phyloP scores from a whole-genome alignment of 2,797 vertebrate species.

The Syngnathus acus region DNA sequence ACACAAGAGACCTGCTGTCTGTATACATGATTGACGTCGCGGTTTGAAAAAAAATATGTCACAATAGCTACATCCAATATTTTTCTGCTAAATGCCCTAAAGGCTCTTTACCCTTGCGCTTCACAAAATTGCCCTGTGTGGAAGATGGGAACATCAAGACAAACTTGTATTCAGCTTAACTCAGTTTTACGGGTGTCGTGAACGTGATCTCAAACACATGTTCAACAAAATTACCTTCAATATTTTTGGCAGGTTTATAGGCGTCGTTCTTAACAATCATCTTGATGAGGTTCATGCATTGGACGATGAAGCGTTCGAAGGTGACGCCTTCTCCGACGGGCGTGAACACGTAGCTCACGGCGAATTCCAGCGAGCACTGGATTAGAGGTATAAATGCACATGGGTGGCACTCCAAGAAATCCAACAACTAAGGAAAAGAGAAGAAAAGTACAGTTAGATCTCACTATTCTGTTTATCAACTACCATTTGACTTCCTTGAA shows the following conservation, averaged over 20 bases:
- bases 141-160: neutral
- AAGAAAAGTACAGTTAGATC: neutral
- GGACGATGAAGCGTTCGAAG: conserved; percentile 93
- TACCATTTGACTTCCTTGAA: conserved; percentile 21
- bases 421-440: conserved; percentile 73
- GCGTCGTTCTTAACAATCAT: conserved; percentile 94
- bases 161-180: conserved; percentile 3
- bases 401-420: conserved; percentile 90
- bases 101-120: neutral
- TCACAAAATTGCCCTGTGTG: conserved; percentile 8
- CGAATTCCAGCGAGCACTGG: conserved; percentile 89
- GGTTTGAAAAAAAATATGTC: conserved; percentile 20
- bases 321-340: conserved; percentile 83
- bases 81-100: conserved; percentile 4
- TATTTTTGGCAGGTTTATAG: conserved; percentile 92
- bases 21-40: conserved; percentile 5
- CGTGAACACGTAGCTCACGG: conserved; percentile 91
- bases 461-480: neutral
- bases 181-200: neutral
- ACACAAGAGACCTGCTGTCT: conserved; percentile 4
- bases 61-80: conserved; percentile 11
- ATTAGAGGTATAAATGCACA: conserved; percentile 88
- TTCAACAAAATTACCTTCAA: conserved; percentile 74
- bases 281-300: conserved; percentile 98
- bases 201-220: neutral